Conservation (phyloP, 2,888 invertebrate species). For the Pollenia angustigena region DNA sequence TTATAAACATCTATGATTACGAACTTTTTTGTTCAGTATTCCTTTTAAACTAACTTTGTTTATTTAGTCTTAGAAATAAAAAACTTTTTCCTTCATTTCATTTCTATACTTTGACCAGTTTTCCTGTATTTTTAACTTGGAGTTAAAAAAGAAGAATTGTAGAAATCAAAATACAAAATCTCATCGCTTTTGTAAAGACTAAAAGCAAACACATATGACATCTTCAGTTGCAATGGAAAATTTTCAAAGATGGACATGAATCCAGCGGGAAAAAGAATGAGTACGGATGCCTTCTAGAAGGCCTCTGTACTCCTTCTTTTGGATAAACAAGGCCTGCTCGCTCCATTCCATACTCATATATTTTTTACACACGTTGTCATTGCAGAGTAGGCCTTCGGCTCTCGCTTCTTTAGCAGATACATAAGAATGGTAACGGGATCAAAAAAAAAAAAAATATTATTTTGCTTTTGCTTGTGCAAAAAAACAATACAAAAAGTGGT, state of each 20-base stretch:
- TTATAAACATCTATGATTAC: slow-evolving; percentile 46
- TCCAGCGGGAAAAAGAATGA: too few relatives aligned
- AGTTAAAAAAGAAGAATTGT: neutral
- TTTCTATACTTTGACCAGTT: slow-evolving; percentile 10
- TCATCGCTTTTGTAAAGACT: slow-evolving; percentile 19
- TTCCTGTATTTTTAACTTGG: slow-evolving; percentile 15
- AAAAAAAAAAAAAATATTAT: too few relatives aligned
- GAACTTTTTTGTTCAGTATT: neutral
- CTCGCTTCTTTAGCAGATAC: too few relatives aligned
- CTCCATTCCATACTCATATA: too few relatives aligned
- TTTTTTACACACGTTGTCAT: too few relatives aligned
- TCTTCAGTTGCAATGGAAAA: slow-evolving; percentile 42
- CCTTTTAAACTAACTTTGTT: slow-evolving; percentile 10
- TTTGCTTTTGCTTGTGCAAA: too few relatives aligned
- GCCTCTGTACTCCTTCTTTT: too few relatives aligned
- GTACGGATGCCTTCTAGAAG: too few relatives aligned
- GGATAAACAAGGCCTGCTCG: too few relatives aligned
- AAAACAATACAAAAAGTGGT: too few relatives aligned
- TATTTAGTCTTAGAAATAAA: slow-evolving; percentile 2
- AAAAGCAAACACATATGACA: slow-evolving; percentile 40
- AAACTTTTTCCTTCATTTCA: slow-evolving; percentile 6
- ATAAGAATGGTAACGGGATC: too few relatives aligned
- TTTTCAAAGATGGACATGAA: slow-evolving; percentile 12
- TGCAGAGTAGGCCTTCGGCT: too few relatives aligned
- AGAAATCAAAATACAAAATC: slow-evolving; percentile 21